Conservation (phyloP, 1,140 invertebrate genomes). For the Caerostris darwini region DNA sequence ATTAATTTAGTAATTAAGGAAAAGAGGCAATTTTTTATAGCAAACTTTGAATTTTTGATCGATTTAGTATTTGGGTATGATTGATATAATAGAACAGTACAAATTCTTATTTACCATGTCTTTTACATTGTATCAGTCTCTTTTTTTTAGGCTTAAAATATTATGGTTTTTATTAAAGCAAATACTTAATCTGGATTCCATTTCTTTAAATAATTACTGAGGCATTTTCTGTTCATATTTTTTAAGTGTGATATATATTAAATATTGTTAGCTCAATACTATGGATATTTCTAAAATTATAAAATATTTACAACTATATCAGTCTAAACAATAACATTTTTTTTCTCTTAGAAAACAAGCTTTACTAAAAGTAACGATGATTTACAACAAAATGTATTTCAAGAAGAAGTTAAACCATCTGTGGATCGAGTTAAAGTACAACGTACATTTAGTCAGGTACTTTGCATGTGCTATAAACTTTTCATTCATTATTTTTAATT, state of each 20-base stretch:
- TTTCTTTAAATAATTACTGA: no score
- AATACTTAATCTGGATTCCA: no score
- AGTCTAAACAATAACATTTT: not conserved
- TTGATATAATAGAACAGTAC: no score
- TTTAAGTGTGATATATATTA: constrained; percentile 76
- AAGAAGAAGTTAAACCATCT: constrained; percentile 86
- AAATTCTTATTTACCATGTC: no score
- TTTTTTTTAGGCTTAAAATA: no score
- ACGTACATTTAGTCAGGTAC: constrained; percentile 87
- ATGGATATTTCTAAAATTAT: constrained; percentile 77
- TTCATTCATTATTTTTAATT: no score
- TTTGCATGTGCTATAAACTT: not conserved
- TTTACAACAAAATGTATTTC: constrained; percentile 80
- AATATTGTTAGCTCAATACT: constrained; percentile 77
- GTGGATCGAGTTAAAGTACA: constrained; percentile 87
- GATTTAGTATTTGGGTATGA: no score
- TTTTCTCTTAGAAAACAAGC: constrained; percentile 86
- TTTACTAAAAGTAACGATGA: constrained; percentile 88
- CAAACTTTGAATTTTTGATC: no score
- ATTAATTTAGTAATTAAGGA: no score
- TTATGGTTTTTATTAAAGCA: no score
- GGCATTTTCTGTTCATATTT: not conserved
- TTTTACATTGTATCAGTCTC: no score
- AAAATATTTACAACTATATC: not conserved
- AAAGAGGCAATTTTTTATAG: no score